phyloP scores from a whole-genome alignment of 2,797 vertebrate species.

The Potorous gilbertii region DNA sequence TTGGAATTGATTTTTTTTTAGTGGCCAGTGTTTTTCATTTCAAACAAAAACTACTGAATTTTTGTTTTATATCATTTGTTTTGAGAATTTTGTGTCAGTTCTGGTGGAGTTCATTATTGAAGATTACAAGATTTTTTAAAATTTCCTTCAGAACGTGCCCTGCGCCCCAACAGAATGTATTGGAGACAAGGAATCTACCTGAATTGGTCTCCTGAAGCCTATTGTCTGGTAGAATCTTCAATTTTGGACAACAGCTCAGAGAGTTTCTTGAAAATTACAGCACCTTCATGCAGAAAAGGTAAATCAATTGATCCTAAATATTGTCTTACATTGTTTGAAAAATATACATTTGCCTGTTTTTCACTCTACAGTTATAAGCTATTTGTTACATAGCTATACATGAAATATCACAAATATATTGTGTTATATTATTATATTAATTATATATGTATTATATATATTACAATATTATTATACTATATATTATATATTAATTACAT shows the following conservation, averaged over 20 bases:
- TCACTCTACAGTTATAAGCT: slow-evolving; percentile 49
- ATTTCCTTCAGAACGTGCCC: slow-evolving; percentile 84
- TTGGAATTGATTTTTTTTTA: background rate
- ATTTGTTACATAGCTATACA: slow-evolving; percentile 23
- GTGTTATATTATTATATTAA: background rate
- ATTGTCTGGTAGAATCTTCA: slow-evolving; percentile 94
- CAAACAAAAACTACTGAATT: background rate
- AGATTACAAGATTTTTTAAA: slow-evolving; percentile 7
- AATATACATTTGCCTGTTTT: slow-evolving; percentile 65
- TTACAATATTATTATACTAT: too few relatives aligned
- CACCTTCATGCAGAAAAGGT: slow-evolving; percentile 96
- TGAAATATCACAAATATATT: background rate
- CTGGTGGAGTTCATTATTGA: background rate
- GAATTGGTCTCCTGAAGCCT: slow-evolving; percentile 96
- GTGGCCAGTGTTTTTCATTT: background rate
- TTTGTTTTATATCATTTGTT: background rate
- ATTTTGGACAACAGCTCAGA: slow-evolving; percentile 87
- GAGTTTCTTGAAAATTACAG: slow-evolving; percentile 94
- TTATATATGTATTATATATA: background rate
- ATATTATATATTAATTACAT: too few relatives aligned
- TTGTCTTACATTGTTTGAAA: slow-evolving; percentile 66
- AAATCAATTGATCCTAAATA: slow-evolving; percentile 66
- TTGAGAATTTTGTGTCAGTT: background rate
- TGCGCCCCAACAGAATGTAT: slow-evolving; percentile 93
- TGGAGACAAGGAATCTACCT: slow-evolving; percentile 97